These are phyloP conservation scores for Lepilemur ruficaudatus DNA, from an alignment of 2,797 vertebrate species.

Conservation along the genomic window DNA sequence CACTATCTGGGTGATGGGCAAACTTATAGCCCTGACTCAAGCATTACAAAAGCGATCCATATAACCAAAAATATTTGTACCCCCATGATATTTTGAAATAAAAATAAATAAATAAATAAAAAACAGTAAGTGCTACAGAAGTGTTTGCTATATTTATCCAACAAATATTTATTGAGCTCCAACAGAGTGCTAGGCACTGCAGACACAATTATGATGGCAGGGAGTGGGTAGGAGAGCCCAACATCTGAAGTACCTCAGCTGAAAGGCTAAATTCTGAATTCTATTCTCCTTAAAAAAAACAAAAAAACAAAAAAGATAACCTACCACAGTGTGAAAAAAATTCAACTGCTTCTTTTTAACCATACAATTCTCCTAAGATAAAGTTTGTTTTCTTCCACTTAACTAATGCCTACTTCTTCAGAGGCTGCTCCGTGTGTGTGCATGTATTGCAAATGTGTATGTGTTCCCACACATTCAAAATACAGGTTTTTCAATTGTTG, in stretches of 20 bases:
- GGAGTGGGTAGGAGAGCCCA: not conserved
- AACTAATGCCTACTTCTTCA: not conserved
- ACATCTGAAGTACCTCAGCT: not conserved
- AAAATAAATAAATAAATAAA: not conserved
- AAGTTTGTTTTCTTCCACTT: conserved; percentile 40
- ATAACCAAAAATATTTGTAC: not conserved
- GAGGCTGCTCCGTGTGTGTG: not conserved
- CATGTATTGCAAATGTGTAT: not conserved
- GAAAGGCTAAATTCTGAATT: conserved; percentile 2
- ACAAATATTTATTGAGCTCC: not conserved
- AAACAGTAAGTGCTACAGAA: not conserved
- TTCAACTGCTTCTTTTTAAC: conserved; percentile 18
- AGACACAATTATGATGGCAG: not conserved
- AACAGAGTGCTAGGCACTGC: not conserved
- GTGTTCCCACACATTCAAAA: not conserved
- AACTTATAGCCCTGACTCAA: not conserved
- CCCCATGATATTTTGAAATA: not conserved
- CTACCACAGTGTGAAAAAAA: conserved; percentile 12
- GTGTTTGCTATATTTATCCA: not conserved
- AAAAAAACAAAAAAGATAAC: not conserved
- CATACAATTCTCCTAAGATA: conserved; percentile 43
- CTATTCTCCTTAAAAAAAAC: not conserved
- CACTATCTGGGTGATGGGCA: not conserved
- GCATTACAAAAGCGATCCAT: not conserved
- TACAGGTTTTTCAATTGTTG: not conserved